Conservation (phyloP, 1,140 invertebrate species). For the Drosophila pruinosa region DNA sequence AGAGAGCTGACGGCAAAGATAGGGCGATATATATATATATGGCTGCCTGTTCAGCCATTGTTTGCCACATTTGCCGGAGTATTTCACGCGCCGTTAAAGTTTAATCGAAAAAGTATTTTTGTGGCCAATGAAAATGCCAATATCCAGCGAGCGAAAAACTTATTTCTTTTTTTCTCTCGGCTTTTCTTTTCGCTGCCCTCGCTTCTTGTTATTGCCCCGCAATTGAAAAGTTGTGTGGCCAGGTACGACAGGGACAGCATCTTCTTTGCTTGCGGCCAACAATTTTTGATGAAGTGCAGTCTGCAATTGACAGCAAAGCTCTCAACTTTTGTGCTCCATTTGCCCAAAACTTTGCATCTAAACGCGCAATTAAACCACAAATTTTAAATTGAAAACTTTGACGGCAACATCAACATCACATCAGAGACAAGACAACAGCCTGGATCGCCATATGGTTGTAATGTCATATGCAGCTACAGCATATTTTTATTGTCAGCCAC, state of each 20-base stretch:
- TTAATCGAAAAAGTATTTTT: constrained; percentile 80
- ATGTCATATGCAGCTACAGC: not conserved
- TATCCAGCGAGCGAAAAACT: constrained; percentile 55
- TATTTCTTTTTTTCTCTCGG: constrained; percentile 61
- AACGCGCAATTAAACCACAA: constrained; percentile 62
- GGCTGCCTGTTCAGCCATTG: constrained; percentile 10
- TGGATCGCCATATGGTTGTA: not conserved
- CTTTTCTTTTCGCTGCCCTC: not conserved
- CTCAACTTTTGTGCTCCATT: constrained; percentile 51
- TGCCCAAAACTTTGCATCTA: constrained; percentile 56
- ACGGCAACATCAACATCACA: not conserved
- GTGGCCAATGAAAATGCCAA: constrained; percentile 78
- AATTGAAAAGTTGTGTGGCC: not conserved
- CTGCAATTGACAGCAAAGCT: constrained; percentile 36
- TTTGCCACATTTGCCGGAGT: constrained; percentile 35
- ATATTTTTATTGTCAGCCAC: not conserved
- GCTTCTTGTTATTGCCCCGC: not conserved
- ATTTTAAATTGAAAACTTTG: constrained; percentile 34
- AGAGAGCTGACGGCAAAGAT: not conserved
- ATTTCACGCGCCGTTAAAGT: constrained; percentile 78
- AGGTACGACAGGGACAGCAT: not conserved
- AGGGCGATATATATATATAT: not conserved
- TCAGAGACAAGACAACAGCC: not conserved
- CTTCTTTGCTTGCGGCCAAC: not conserved
- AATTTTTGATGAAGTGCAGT: constrained; percentile 25